Evolutionary conservation across 2,113 vertebrate genomes (phyloP).

Genomic region (Dipodomys spectabilis): DNA sequence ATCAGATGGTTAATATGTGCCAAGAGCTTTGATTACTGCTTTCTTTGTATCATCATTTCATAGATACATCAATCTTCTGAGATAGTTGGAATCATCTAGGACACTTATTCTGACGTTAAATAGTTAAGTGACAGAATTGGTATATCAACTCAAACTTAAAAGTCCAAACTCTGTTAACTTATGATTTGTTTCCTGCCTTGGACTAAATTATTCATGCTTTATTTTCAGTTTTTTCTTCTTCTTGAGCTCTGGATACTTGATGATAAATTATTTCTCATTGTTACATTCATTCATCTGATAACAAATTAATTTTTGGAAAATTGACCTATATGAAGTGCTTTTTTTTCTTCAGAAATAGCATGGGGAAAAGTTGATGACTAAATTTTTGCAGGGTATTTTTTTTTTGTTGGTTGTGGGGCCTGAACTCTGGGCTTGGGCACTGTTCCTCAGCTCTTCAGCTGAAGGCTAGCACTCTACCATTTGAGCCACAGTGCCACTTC

Average conservation of each 20-base stretch:
- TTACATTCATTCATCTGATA: neutral
- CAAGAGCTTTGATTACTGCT: neutral
- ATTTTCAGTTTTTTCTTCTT: conserved; percentile 11
- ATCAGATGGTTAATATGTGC: neutral
- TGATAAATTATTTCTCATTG: conserved; percentile 37
- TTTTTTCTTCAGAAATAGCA: neutral
- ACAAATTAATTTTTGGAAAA: conserved; percentile 37
- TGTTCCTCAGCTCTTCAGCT: no score
- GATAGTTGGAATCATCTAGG: neutral
- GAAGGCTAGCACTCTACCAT: no score
- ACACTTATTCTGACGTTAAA: neutral
- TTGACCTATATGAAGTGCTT: neutral
- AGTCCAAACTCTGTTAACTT: conserved; percentile 7
- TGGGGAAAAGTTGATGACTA: neutral
- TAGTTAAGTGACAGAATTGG: conserved; percentile 10
- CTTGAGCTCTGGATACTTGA: conserved; percentile 1
- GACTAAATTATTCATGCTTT: conserved; percentile 49
- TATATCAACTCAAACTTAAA: conserved; percentile 3
- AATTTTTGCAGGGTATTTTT: neutral
- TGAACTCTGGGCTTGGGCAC: no score
- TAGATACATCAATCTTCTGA: neutral
- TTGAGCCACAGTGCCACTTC: no score
- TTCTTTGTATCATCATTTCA: neutral
- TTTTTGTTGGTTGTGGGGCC: no score
- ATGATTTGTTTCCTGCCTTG: neutral